Evolutionary conservation across 1,140 invertebrate species (phyloP).

Genomic region (Macrocentrus cingulum): DNA sequence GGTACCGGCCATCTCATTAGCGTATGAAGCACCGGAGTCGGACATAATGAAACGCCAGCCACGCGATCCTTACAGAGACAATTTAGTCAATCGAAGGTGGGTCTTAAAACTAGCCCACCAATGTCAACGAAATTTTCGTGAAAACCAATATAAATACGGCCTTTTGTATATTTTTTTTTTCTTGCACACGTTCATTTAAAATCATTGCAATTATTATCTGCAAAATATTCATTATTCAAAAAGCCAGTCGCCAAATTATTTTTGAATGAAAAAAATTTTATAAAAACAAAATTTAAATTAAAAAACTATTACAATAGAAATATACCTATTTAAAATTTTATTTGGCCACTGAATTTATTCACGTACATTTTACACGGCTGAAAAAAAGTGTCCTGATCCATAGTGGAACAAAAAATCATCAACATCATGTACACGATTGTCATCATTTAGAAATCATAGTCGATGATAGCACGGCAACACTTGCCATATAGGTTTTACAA

Average conservation of each 20-base stretch:
- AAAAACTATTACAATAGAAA: no score
- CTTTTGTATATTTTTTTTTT: slow-evolving; percentile 11
- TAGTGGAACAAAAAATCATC: slow-evolving; percentile 15
- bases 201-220: slow-evolving; percentile 4
- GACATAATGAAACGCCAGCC: slow-evolving; percentile 97
- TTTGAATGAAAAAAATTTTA: no score
- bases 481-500: slow-evolving; percentile 35
- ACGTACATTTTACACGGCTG: no score
- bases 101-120: slow-evolving; percentile 32
- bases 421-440: slow-evolving; percentile 23
- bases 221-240: neutral
- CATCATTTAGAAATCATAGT: neutral
- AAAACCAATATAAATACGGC: slow-evolving; percentile 4
- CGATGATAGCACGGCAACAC: slow-evolving; percentile 27
- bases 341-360: no score
- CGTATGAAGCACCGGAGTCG: slow-evolving; percentile 93
- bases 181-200: slow-evolving; percentile 10
- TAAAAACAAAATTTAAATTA: no score
- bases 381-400: neutral
- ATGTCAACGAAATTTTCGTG: no score
- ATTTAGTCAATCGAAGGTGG: slow-evolving; percentile 93
- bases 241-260: neutral
- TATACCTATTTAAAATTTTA: no score
- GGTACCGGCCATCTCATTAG: slow-evolving; percentile 95
- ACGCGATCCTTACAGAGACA: slow-evolving; percentile 90